Percentiles rank a stretch among this genome's conserved stretches.
These are phyloP conservation scores for Boulengeromyrus knoepffleri DNA, from an alignment of 2,113 vertebrate genomes.

Conservation along the genomic window DNA sequence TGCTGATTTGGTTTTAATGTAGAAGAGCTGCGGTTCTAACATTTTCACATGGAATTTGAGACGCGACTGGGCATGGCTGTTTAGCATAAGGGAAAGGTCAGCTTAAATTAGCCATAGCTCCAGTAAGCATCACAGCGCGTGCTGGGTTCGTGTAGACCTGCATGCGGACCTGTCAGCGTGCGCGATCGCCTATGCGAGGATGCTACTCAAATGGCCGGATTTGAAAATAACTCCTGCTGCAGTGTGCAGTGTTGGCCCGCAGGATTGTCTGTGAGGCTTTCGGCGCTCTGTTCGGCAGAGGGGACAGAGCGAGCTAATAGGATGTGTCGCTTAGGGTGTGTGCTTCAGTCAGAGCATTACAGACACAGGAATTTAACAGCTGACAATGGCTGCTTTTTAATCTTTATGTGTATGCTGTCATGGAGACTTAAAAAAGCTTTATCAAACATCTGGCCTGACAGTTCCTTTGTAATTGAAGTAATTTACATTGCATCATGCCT, in stretches of 20 bases:
- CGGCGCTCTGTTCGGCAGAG: background rate
- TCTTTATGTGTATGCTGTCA: background rate
- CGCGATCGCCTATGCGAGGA: background rate
- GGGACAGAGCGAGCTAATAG: background rate
- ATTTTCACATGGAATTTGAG: background rate
- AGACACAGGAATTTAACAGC: background rate
- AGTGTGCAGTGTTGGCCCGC: background rate
- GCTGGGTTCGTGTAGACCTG: background rate
- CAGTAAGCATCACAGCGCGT: background rate
- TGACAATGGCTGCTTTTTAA: background rate
- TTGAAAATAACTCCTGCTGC: background rate
- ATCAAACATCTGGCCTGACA: background rate
- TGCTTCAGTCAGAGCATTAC: background rate
- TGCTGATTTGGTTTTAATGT: background rate
- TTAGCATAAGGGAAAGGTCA: constrained; percentile 3
- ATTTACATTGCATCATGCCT: background rate
- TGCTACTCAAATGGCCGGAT: background rate
- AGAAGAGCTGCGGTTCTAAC: background rate
- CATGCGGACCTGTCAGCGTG: background rate
- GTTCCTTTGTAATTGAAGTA: background rate
- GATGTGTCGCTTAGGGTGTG: background rate
- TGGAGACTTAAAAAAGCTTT: background rate
- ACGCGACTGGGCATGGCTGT: background rate
- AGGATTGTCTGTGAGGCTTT: background rate
- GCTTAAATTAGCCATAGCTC: background rate